These are phyloP conservation scores for Chironomus tentans DNA, from an alignment of 2,888 invertebrate genomes.

Conservation along the genomic window DNA sequence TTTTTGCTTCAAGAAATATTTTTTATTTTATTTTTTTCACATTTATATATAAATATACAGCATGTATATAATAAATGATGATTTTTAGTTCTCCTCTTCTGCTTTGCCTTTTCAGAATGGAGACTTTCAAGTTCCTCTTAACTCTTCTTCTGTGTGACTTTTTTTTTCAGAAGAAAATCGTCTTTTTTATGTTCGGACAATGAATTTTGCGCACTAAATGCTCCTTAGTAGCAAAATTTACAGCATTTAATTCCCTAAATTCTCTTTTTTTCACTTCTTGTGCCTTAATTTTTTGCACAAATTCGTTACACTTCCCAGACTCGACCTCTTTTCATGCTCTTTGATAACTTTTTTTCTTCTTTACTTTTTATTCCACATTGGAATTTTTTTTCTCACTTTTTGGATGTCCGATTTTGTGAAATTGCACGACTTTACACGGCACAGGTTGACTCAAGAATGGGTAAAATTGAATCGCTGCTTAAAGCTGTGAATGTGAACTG, in stretches of 20 bases:
- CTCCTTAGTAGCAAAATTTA: too few relatives aligned
- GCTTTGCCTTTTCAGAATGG: neutral
- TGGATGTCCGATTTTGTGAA: too few relatives aligned
- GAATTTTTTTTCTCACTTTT: conserved; percentile 7
- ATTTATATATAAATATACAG: neutral
- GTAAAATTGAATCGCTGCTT: neutral
- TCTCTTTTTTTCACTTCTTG: neutral
- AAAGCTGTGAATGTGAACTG: neutral
- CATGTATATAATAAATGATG: neutral
- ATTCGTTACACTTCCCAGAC: conserved; percentile 14
- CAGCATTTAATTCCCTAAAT: neutral
- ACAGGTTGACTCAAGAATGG: conserved; percentile 25
- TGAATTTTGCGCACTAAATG: too few relatives aligned
- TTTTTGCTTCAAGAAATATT: neutral
- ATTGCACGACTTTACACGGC: conserved; percentile 15
- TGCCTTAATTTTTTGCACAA: neutral
- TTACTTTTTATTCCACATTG: conserved; percentile 7
- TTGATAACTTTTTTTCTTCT: neutral
- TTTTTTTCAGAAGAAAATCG: too few relatives aligned
- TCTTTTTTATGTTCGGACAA: too few relatives aligned
- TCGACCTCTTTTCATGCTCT: neutral
- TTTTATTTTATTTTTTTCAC: neutral
- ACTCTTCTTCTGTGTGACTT: neutral
- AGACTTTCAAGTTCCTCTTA: neutral
- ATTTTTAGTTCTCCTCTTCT: neutral